Base-by-base conservation (phyloP, 2,888 invertebrate species). In the Abrostola tripartita region DNA sequence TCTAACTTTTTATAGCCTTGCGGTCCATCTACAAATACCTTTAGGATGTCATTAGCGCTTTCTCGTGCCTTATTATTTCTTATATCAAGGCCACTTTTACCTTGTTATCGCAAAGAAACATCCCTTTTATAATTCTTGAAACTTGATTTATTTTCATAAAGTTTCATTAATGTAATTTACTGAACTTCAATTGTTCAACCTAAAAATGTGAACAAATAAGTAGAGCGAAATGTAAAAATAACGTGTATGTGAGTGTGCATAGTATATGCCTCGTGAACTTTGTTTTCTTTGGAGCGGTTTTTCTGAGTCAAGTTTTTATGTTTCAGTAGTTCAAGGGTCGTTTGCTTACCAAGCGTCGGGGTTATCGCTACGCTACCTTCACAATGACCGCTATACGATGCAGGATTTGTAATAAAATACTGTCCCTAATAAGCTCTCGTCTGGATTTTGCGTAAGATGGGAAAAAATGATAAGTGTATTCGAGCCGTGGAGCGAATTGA, bases 321-420 rank as follows among this genome's bases (percentile, higher is more conserved):
- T 14, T 14, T 58, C n/a, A 14, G 38, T 41, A 57, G 56, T 42
- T 61, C 52, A 64, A 62, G 79, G 72, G 73, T 72, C 61, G 64
- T 76, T 71, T 69, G 60, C 60, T 60, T 62, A n/a, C 58, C 51
- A 42, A 65, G 54, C 44, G 51, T 12, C 9, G 47, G 47, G 65
- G 64, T 68, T 64, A 78, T 72, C 47, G 68, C 61, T 9, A n/a
- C 55, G 36, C 57, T 24, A 58, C 65, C 60, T 56, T 44, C 37
- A 36, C 36, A 41, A 52, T 42, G 57, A 37, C 49, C 71, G 41
- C 42, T 56, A 60, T 57, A 65, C 51, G 57, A 59, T n/a, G 42
- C 53, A 14, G 37, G 53, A 59, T 72, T 68, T 74, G 42, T 75
- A 59, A 71, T 56, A 65, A 65, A 65, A 54, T 74, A 56, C 38